These are phyloP conservation scores for Tupaia tana DNA, from an alignment of 2,113 vertebrate species.

Conservation along the genomic window DNA sequence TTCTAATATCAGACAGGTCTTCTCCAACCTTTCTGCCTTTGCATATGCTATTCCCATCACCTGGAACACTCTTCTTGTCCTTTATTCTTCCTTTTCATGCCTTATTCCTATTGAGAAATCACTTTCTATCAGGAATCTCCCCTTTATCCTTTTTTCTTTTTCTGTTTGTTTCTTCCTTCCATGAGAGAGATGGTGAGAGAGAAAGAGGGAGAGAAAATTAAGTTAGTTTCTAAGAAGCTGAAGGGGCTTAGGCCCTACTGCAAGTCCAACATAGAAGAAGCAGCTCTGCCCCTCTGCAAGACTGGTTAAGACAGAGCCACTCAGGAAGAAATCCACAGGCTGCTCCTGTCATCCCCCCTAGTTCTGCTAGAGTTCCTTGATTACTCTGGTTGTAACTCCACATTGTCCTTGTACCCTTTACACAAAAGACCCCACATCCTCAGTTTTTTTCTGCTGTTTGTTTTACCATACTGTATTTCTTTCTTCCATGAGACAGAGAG, in stretches of 20 bases:
- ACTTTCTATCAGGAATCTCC: too few relatives aligned
- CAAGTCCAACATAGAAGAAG: too few relatives aligned
- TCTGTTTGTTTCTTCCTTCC: too few relatives aligned
- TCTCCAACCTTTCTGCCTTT: background rate
- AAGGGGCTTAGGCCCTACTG: background rate
- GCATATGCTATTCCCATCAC: background rate
- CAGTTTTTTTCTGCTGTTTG: background rate
- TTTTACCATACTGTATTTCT: too few relatives aligned
- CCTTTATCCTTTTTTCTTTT: background rate
- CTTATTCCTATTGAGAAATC: background rate
- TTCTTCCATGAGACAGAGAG: too few relatives aligned
- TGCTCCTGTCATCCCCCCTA: background rate
- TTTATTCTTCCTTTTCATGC: background rate
- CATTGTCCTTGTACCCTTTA: background rate
- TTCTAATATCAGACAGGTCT: accelerated
- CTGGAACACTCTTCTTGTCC: background rate
- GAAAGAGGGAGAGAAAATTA: too few relatives aligned
- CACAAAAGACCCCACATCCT: background rate
- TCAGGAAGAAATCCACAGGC: background rate
- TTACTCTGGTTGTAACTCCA: background rate
- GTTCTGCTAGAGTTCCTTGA: background rate
- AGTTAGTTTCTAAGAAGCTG: background rate
- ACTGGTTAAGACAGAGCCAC: background rate
- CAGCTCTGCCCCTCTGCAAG: background rate
- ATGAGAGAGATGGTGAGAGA: too few relatives aligned